phyloP scores from a whole-genome alignment of 2,797 vertebrate species.

The Hypotaenidia okinawae region DNA sequence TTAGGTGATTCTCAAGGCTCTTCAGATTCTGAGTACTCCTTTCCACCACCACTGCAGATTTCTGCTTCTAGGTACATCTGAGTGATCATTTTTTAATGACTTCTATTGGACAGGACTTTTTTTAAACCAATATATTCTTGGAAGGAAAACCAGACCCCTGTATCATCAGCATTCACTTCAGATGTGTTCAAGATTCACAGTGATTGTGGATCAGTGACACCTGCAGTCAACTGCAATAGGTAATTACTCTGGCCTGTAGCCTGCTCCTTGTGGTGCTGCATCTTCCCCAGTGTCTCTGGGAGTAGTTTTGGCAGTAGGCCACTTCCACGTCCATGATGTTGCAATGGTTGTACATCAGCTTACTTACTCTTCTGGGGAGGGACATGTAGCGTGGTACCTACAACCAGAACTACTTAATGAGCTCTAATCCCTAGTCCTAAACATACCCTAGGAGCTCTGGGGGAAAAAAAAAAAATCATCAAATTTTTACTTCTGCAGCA shows the following conservation, averaged over 20 bases:
- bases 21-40: neutral
- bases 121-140: neutral
- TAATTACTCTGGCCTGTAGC: neutral
- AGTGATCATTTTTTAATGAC: neutral
- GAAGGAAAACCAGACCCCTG: neutral
- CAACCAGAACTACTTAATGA: neutral
- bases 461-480: too few relatives aligned
- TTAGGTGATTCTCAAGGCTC: neutral
- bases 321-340: neutral
- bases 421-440: neutral
- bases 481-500: too few relatives aligned
- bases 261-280: neutral
- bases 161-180: neutral
- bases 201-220: neutral
- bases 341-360: neutral
- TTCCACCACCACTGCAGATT: neutral
- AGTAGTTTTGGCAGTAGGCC: neutral
- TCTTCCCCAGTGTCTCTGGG: neutral
- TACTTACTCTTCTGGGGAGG: neutral
- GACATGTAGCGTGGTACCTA: rapidly evolving
- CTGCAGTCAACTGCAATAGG: neutral
- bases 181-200: neutral
- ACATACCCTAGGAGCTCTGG: neutral
- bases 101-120: neutral
- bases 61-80: neutral